Percentiles rank a stretch among this genome's conserved stretches.
These are phyloP conservation scores for Burhinus bistriatus DNA, from an alignment of 2,113 vertebrate genomes.

Conservation along the genomic window DNA sequence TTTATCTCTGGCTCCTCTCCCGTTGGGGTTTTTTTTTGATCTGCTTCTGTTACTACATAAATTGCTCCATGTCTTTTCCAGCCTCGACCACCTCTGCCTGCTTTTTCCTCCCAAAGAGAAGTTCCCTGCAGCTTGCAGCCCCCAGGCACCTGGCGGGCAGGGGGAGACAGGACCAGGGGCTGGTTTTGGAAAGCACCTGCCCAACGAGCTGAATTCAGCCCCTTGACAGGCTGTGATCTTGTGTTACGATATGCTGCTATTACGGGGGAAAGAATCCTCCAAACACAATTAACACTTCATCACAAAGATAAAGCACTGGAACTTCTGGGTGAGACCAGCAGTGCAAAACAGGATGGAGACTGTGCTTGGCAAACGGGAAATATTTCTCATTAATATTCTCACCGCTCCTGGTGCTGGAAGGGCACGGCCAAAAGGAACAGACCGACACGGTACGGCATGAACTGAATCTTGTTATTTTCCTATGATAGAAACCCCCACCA, in stretches of 20 bases:
- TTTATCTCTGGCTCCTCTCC: neutral
- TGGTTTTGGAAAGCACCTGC: neutral
- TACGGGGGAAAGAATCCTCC: neutral
- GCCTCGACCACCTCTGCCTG: neutral
- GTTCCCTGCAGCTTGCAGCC: neutral
- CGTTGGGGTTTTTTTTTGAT: accelerated
- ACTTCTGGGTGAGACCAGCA: neutral
- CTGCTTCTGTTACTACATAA: neutral
- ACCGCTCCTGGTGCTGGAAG: accelerated
- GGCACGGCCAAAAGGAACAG: neutral
- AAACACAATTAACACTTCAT: slow-evolving; percentile 11
- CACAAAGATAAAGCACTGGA: neutral
- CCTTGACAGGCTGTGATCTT: neutral
- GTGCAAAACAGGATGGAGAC: neutral
- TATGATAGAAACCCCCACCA: neutral
- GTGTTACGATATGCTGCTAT: neutral
- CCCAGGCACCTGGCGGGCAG: neutral
- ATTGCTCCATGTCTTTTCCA: neutral
- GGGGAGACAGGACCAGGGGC: neutral
- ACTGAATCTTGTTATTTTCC: neutral
- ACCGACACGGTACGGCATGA: neutral
- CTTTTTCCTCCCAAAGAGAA: neutral
- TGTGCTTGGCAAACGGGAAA: neutral
- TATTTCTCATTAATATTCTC: neutral
- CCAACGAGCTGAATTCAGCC: neutral